phyloP scores from a whole-genome alignment of 2,888 invertebrate species.

The Neria commutata region DNA sequence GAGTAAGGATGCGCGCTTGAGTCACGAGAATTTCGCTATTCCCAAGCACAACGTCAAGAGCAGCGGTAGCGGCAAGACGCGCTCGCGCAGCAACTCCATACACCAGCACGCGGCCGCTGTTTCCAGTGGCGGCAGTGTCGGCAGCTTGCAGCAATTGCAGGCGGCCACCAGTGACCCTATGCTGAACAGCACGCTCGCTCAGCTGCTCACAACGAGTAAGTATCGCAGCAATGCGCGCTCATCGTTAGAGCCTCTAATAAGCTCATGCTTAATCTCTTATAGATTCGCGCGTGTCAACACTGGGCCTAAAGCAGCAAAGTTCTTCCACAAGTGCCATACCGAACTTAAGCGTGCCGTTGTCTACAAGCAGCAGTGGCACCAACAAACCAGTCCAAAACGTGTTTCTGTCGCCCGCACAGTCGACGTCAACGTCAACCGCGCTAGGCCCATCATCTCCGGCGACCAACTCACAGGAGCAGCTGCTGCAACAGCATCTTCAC shows the following conservation, averaged over 20 bases:
- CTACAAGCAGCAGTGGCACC: constrained; percentile 24
- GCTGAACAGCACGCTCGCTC: constrained; percentile 80
- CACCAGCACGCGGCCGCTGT: constrained; percentile 46
- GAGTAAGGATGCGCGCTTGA: constrained; percentile 46
- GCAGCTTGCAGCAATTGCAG: constrained; percentile 65
- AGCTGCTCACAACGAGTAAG: constrained; percentile 71
- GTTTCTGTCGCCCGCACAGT: constrained; percentile 3
- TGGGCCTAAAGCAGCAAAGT: constrained; percentile 41
- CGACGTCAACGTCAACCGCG: constrained; percentile 15
- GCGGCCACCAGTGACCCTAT: constrained; percentile 80
- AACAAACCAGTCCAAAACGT: constrained; percentile 25
- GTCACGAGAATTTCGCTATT: constrained; percentile 53
- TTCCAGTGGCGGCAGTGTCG: constrained; percentile 7
- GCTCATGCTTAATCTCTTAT: not conserved
- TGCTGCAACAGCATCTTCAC: constrained; percentile 44
- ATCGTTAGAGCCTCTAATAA: not conserved
- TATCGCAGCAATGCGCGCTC: constrained; percentile 16
- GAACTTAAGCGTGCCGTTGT: constrained; percentile 22
- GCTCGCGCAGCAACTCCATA: constrained; percentile 60
- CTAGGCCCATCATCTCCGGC: constrained; percentile 7
- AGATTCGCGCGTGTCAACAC: constrained; percentile 24
- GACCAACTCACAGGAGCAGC: not conserved
- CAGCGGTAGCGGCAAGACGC: constrained; percentile 46
- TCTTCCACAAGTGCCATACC: constrained; percentile 53
- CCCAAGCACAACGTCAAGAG: constrained; percentile 56